phyloP scores from a whole-genome alignment of 92 coral and sea anemone species.

The Palythoa heliodiscus region DNA sequence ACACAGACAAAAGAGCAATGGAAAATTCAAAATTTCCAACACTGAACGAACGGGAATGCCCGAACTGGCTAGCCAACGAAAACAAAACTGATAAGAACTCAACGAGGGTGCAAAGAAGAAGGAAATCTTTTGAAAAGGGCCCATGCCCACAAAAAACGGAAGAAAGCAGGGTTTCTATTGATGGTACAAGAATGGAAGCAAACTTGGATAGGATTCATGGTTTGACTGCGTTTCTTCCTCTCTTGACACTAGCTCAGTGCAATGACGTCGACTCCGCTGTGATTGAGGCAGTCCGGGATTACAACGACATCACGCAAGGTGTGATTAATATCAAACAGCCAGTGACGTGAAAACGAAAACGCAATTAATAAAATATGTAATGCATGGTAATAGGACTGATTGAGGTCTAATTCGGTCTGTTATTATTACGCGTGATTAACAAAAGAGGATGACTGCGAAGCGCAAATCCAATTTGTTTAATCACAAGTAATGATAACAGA shows the following conservation, averaged over 20 bases:
- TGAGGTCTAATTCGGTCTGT: no score
- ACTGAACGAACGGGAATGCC: not conserved
- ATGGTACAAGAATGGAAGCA: not conserved
- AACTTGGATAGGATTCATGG: not conserved
- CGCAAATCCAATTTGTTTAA: no score
- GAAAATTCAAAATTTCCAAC: not conserved
- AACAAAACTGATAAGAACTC: not conserved
- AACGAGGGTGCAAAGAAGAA: not conserved
- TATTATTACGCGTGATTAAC: no score
- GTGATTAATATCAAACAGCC: not conserved
- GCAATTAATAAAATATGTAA: no score
- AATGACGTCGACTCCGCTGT: constrained; percentile 17
- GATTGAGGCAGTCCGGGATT: constrained; percentile 11
- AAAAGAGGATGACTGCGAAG: no score
- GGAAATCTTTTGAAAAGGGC: not conserved
- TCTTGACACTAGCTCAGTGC: constrained; percentile 13
- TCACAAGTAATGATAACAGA: no score
- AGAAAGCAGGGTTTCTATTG: not conserved
- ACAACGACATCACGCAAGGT: constrained; percentile 2
- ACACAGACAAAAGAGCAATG: not conserved
- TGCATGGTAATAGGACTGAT: no score
- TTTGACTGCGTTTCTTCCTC: constrained; percentile 18
- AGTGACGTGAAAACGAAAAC: not conserved
- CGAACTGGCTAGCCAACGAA: not conserved
- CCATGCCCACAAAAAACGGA: not conserved